Evolutionary conservation across 53 echinoderm and acorn worm species (phyloP), one percentile per base, ranked within the genome.

Genomic region (Henricia sp.): DNA sequence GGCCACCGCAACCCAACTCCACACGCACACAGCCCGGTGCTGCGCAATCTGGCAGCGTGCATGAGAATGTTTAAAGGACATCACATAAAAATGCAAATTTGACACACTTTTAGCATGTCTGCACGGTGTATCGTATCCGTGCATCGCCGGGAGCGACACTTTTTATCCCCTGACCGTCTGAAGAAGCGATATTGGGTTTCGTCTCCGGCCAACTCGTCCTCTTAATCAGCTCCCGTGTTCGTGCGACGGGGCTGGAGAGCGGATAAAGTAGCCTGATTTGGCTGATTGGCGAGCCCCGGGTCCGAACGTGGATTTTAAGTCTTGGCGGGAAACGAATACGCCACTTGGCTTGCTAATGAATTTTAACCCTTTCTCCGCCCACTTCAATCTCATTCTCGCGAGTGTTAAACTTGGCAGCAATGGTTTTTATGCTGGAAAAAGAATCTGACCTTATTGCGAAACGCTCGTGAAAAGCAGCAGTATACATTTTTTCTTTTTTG

Each of bases 261-360:
- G 70, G 62, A 64, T 62, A 80, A 64, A 80, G 80, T 80, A 48
- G 80, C 80, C 43, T 64, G 80, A 80, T 80, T 80, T 37, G 34
- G 29, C 63, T 46, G 63, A 63, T 44, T 46, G 63, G 33, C 50
- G 50, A 39, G 60, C 64, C 64, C 24, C 16, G 46, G 63, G 80
- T 80, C 20, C 11, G 48, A 80, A 64, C 65, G 48, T 62, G 80
- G 41, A 46, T 60, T 80, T 52, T 73, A 11, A 60, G 20, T 32
- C 30, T 48, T n/a, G 63, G 44, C 80, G 64, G 50, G 62, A 3
- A 48, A 64, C 19, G 43, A 35, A 43, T 43, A 76, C 54, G 27
- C 40, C 71, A 34, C 72, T 9, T 37, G 29, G 26, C 26, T 34
- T 34, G 33, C 36, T 72, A 28, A 33, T 28, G 24, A 52, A 35